Base-by-base conservation (phyloP, 1,140 invertebrate genomes). In the Tetragnatha versicolor region DNA sequence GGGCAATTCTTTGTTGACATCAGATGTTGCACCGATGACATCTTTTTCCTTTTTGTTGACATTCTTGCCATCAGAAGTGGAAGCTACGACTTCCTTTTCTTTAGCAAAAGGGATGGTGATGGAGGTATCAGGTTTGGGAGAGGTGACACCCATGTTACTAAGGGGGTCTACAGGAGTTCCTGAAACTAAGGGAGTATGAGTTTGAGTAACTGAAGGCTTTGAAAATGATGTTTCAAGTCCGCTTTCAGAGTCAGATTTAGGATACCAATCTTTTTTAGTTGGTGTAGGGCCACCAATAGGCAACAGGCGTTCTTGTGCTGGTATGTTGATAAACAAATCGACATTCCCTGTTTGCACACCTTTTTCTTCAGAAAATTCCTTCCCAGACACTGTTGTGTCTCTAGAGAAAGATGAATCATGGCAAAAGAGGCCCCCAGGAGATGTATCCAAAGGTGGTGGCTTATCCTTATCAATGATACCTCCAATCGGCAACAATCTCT, bases 401-500 rank as follows among this genome's bases (percentile, higher is more conserved):
- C 37, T 20, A 4, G 14, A 63, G 12, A 39, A n/a, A 39, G n/a
- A 27, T 3, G 31, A 20, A 47, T 66, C 63, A 12, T 9, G n/a
- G n/a, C n/a, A n/a, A n/a, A 14, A 27, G 55, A 29, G n/a, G n/a
- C n/a, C n/a, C n/a, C n/a, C n/a, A n/a, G n/a, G n/a, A n/a, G n/a
- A n/a, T n/a, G n/a, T n/a, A 22, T 47, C 60, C 68, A 27, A 80
- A 58, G 35, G 61, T 39, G 35, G 65, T n/a, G 58, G 35, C 66
- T 63, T 81, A 88, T 88, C 69, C 87, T 87, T 82, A 89, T 89
- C 2, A 86, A 84, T 33, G 85, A 85, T 9, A n/a, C n/a, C n/a
- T 4, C 92, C 92, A 78, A 93, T 92, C 0, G 92, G 92, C 5
- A 94, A 85, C 39, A 93, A 85, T 78, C 92, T 86, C 85, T 91